Percentiles rank a stretch among this genome's conserved stretches.
Conservation (phyloP, 1,140 invertebrate species). For the Bombus consobrinus region DNA sequence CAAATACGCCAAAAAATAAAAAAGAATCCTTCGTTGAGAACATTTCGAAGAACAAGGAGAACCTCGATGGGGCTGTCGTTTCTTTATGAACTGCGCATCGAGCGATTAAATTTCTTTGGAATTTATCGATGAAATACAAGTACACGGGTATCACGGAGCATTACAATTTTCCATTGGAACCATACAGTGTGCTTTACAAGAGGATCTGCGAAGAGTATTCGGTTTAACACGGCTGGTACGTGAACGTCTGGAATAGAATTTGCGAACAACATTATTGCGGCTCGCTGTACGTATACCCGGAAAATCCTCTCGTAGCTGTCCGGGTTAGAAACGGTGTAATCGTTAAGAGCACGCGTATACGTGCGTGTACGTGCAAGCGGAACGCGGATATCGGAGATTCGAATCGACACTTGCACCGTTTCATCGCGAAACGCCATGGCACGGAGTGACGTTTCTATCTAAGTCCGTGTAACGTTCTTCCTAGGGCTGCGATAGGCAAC, state of each 20-base stretch:
- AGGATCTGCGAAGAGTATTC: conserved; percentile 13
- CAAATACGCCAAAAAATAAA: too few relatives aligned
- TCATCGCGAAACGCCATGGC: conserved; percentile 17
- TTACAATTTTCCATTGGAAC: too few relatives aligned
- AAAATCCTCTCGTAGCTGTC: conserved; percentile 5
- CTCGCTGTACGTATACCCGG: neutral
- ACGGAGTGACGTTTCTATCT: conserved; percentile 45
- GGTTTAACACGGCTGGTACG: neutral
- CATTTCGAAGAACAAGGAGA: too few relatives aligned
- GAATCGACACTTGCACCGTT: conserved; percentile 48
- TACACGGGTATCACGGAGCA: too few relatives aligned
- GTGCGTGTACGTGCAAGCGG: neutral
- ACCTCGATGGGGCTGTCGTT: too few relatives aligned
- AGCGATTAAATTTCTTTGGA: neutral
- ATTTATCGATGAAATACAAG: accelerated
- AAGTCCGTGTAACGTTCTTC: conserved; percentile 12
- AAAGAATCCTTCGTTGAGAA: too few relatives aligned
- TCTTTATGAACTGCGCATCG: too few relatives aligned
- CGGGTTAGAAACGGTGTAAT: neutral
- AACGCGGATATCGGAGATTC: conserved; percentile 46
- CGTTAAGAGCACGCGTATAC: conserved; percentile 18
- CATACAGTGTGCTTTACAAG: neutral
- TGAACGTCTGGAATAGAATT: conserved; percentile 19
- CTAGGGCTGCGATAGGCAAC: neutral
- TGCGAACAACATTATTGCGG: conserved; percentile 22